These are phyloP conservation scores for Rhopalosiphum nymphaeae DNA, from an alignment of 2,888 invertebrate species.

Conservation along the genomic window DNA sequence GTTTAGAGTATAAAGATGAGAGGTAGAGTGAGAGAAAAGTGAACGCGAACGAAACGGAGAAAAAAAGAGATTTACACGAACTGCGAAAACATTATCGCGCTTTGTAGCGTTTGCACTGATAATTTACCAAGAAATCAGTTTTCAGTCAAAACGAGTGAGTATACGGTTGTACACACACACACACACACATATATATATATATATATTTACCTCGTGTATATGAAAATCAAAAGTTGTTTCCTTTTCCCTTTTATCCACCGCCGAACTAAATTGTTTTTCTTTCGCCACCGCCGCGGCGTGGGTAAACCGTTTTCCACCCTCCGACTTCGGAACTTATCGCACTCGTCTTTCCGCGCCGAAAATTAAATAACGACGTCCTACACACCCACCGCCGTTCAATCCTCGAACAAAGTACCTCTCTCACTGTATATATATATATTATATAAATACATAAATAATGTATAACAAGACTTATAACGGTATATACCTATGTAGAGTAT, in stretches of 20 bases:
- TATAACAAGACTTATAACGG: background rate
- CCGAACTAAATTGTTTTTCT: slow-evolving; percentile 59
- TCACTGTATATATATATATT: background rate
- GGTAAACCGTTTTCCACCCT: slow-evolving; percentile 57
- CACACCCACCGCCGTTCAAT: background rate
- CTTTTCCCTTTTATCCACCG: slow-evolving; percentile 44
- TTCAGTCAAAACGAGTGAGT: slow-evolving; percentile 51
- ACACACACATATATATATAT: background rate
- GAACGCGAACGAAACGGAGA: background rate
- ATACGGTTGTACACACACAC: background rate
- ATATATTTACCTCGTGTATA: background rate
- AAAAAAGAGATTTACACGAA: slow-evolving; percentile 22
- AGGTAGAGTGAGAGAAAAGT: background rate
- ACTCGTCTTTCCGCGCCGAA: slow-evolving; percentile 35
- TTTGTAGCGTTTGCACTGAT: slow-evolving; percentile 1
- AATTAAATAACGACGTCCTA: slow-evolving; percentile 52
- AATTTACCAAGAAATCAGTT: slow-evolving; percentile 61
- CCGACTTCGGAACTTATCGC: slow-evolving; percentile 25
- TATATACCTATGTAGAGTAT: background rate
- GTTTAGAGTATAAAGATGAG: background rate
- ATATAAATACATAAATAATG: slow-evolving; percentile 1
- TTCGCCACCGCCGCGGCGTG: slow-evolving; percentile 6
- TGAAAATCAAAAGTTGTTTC: slow-evolving; percentile 56
- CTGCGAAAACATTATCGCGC: slow-evolving; percentile 44
- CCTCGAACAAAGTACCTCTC: background rate